A percentile compares a stretch with the other conserved stretches of the same genome.
Evolutionary conservation across 2,888 invertebrate species (phyloP).

Genomic region (Andrena camellia): DNA sequence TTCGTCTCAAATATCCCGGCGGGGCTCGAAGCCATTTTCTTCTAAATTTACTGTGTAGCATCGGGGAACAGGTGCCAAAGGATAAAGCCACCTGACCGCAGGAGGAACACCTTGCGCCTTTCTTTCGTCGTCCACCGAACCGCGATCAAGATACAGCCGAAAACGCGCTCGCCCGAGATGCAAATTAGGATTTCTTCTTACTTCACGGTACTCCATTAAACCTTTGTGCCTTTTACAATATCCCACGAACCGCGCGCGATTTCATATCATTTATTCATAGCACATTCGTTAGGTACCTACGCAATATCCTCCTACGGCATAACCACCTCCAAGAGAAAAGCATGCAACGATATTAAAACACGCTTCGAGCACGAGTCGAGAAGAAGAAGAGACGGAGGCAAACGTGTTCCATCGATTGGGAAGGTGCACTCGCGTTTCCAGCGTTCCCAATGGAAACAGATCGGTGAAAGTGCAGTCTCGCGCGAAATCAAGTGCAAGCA

Average conservation of each 20-base stretch:
- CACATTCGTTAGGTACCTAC: too few species aligned
- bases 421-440: too few species aligned
- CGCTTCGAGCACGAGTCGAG: background rate
- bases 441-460: too few species aligned
- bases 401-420: background rate
- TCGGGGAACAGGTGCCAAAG: slow-evolving; percentile 76
- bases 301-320: too few species aligned
- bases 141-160: slow-evolving; percentile 39
- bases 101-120: slow-evolving; percentile 76
- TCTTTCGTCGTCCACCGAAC: slow-evolving; percentile 59
- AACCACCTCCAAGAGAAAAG: too few species aligned
- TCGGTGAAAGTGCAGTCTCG: too few species aligned
- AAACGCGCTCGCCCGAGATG: background rate
- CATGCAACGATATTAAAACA: background rate
- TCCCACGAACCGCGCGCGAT: background rate
- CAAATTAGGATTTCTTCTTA: slow-evolving; percentile 35
- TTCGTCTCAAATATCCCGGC: background rate
- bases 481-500: too few species aligned
- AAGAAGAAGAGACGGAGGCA: background rate
- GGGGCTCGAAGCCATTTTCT: slow-evolving; percentile 28
- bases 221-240: background rate
- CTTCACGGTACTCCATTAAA: background rate
- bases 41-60: slow-evolving; percentile 24
- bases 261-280: too few species aligned
- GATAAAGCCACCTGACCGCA: slow-evolving; percentile 77